Percentiles rank a stretch among this genome's conserved stretches.
Conservation (phyloP, 2,113 vertebrate species). For the Cyanoliseus patagonus region DNA sequence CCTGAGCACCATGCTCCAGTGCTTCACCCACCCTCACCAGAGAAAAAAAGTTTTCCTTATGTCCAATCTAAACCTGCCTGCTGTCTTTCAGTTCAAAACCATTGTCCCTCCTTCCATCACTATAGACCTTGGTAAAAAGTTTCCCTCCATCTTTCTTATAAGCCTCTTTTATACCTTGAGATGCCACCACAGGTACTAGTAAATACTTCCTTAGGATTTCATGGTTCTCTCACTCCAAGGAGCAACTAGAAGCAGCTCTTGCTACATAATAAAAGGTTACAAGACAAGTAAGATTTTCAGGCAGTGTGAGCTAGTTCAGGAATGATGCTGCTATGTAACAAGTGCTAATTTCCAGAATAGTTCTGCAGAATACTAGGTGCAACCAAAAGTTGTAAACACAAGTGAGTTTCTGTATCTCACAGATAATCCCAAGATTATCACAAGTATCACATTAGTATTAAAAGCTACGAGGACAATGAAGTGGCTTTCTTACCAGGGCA, state of each 20-base stretch:
- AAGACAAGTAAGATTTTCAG: neutral
- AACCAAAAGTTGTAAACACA: neutral
- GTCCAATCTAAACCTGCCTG: neutral
- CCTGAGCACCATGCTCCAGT: neutral
- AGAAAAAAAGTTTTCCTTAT: neutral
- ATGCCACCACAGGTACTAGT: fast-evolving
- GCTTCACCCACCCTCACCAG: neutral
- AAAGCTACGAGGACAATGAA: neutral
- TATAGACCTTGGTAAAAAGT: neutral
- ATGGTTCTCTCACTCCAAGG: neutral
- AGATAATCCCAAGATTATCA: neutral
- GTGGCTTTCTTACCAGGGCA: neutral
- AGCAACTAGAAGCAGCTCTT: neutral
- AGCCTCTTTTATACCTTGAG: neutral
- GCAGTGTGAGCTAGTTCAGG: neutral
- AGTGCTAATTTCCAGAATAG: neutral
- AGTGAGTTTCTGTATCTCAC: neutral
- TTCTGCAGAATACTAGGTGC: neutral
- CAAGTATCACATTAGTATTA: fast-evolving
- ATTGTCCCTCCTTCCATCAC: fast-evolving
- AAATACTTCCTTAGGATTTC: neutral
- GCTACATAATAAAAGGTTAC: neutral
- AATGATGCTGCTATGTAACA: neutral
- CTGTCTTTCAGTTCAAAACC: neutral
- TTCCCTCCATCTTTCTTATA: neutral